Base-by-base conservation (phyloP, 2,113 vertebrate genomes). In the Aythya baeri region DNA sequence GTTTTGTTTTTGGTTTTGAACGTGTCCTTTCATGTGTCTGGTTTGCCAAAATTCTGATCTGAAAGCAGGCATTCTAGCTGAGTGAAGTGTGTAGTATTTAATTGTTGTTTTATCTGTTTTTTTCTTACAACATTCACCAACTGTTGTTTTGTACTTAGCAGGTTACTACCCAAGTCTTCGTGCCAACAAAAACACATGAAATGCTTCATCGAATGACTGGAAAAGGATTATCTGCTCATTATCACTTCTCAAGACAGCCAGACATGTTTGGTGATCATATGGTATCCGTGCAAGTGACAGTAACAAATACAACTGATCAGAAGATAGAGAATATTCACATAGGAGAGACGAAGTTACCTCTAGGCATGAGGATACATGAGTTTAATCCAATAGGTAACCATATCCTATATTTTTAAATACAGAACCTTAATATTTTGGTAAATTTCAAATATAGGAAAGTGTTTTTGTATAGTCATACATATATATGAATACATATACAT, bases 191-290 rank as follows among this genome's bases (percentile, higher is more conserved):
- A 96, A 98, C 97, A 36, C 96, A 98, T 20, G 98, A 98, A 89
- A 98, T 99, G 46, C 99, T 99, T 96, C 99, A 99, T 97, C 98
- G 99, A 55, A 99, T 99, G 99, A 99, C 98, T 43, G 99, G 99
- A 17, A 99, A 98, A 97, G 99, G 99, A 67, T 98, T 99, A 71
- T 98, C 98, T 4, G 99, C 99, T 68, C 96, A 98, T 73, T 99
- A 99, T 96, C 98, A 97, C 90, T 99, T 99, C 96, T 98, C 99
- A 94, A 97, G 99, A 93, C 99, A 99, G 83, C 97, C 98, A 6
- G 98, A 98, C 90, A 97, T 99, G 97, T 99, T 99, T 94, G 97
- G 97, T 92, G 97, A 98, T 89, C 87, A 50, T 61, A 99, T 99
- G 99, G 98, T 99, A n/a, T 97, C 98, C 26, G 98, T 99, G 13